Evolutionary conservation across 2,797 vertebrate genomes (phyloP).

Genomic region (Iguana delicatissima): DNA sequence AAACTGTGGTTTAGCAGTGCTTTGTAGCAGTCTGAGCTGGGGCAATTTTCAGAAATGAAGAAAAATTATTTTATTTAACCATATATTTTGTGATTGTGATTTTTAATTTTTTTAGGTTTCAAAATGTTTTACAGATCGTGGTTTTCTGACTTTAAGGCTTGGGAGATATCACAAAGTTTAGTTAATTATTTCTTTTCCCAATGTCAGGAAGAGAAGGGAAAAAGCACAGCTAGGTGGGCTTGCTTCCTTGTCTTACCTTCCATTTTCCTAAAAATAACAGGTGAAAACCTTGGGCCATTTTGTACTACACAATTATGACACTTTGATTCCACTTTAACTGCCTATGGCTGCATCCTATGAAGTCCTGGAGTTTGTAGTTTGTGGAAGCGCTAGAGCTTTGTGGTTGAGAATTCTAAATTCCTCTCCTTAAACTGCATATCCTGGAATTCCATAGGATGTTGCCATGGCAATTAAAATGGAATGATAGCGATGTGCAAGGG

Average conservation of each 20-base stretch:
- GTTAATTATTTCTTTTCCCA: background rate
- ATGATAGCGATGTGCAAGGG: too few species aligned
- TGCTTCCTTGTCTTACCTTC: background rate
- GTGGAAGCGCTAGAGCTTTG: too few species aligned
- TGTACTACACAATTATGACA: too few species aligned
- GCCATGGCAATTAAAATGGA: too few species aligned
- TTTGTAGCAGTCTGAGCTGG: background rate
- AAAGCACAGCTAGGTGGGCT: background rate
- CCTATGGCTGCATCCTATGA: too few species aligned
- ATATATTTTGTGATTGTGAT: background rate
- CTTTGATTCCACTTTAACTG: too few species aligned
- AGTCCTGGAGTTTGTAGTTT: too few species aligned
- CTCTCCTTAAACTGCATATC: too few species aligned
- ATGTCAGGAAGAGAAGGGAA: background rate
- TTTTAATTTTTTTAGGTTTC: background rate
- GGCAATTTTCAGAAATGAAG: background rate
- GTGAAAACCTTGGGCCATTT: background rate
- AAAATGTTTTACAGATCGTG: background rate
- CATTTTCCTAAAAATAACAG: background rate
- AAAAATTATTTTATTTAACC: background rate
- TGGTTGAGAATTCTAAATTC: too few species aligned
- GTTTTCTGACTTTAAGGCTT: background rate
- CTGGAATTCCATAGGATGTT: too few species aligned
- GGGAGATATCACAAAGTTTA: background rate
- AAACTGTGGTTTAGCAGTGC: background rate